Conservation (phyloP, 2,888 invertebrate genomes). For the Globia sparganii region DNA sequence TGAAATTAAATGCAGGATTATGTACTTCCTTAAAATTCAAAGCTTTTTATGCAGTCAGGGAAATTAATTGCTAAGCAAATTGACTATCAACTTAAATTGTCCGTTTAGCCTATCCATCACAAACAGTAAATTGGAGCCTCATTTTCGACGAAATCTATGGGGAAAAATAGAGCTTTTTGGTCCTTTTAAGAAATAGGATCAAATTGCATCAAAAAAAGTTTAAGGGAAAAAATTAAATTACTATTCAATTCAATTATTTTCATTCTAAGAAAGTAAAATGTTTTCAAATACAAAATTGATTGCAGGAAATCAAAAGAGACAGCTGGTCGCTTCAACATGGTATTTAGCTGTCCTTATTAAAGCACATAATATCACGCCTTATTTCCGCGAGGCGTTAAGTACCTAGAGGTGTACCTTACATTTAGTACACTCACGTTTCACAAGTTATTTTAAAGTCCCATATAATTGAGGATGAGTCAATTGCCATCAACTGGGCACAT, state of each 20-base stretch:
- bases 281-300: not conserved
- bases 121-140: not conserved
- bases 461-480: not conserved
- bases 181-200: not conserved
- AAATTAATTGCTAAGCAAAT: not conserved
- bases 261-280: not conserved
- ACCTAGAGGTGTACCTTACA: not conserved
- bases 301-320: not conserved
- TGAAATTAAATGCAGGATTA: not conserved
- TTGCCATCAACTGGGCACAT: not conserved
- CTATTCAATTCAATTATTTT: not conserved
- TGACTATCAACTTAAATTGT: not conserved
- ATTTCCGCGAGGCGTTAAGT: not conserved
- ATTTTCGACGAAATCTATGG: not conserved
- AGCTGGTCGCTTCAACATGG: not conserved
- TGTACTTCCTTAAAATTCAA: not conserved
- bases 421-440: not conserved
- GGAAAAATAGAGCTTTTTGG: not conserved
- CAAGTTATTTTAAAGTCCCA: not conserved
- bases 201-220: not conserved
- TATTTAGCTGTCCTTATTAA: not conserved
- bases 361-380: not conserved
- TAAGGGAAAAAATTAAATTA: not conserved
- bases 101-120: not conserved
- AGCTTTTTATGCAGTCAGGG: not conserved